Percentiles rank a stretch among this genome's conserved stretches.
Evolutionary conservation across 2,888 invertebrate species (phyloP).

Genomic region (Ganaspis brasiliensis): DNA sequence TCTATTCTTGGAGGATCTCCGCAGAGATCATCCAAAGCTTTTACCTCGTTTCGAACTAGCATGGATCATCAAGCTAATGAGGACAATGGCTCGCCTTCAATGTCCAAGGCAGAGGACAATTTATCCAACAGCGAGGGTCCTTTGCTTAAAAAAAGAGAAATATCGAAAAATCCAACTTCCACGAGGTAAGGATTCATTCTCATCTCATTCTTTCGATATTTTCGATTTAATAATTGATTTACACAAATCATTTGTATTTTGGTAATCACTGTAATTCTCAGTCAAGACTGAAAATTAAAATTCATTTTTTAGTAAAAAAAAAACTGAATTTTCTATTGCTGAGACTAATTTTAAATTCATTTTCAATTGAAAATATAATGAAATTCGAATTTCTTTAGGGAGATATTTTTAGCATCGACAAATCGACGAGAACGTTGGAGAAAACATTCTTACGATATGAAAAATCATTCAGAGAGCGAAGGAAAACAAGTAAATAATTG

Average conservation of each 20-base stretch:
- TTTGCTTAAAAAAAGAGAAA: constrained; percentile 69
- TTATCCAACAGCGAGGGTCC: constrained; percentile 78
- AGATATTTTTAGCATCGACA: constrained; percentile 20
- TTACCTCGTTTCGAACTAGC: constrained; percentile 51
- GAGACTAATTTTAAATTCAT: no score
- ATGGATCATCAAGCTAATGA: constrained; percentile 55
- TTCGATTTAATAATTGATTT: no score
- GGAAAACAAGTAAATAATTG: constrained; percentile 73
- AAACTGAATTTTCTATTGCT: no score
- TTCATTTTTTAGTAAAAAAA: no score
- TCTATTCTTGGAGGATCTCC: constrained; percentile 43
- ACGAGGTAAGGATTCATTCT: not conserved
- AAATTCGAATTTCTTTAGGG: constrained; percentile 3
- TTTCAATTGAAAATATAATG: no score
- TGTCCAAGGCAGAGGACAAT: constrained; percentile 77
- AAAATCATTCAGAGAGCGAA: constrained; percentile 61
- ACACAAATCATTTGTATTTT: no score
- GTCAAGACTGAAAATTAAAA: no score
- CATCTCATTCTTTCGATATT: not conserved
- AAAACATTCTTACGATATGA: constrained; percentile 49
- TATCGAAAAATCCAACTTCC: not conserved
- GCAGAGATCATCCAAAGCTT: constrained; percentile 41
- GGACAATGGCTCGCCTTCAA: constrained; percentile 70
- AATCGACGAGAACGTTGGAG: constrained; percentile 49
- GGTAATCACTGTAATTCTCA: no score